Evolutionary conservation across 1,140 invertebrate genomes (phyloP).

Genomic region (Temnothorax curvispinosus): DNA sequence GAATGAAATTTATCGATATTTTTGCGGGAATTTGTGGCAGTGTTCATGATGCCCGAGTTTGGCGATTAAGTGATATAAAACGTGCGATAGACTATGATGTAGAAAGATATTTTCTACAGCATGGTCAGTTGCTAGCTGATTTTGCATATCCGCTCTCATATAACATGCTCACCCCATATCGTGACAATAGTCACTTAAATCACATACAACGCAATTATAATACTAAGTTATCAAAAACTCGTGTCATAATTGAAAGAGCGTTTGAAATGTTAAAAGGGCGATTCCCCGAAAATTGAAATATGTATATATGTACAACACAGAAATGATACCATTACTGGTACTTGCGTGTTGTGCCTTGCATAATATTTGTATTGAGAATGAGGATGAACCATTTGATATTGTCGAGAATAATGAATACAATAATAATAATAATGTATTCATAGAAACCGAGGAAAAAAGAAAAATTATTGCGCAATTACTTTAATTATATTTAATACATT

Average conservation of each 20-base stretch:
- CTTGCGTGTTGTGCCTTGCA: neutral
- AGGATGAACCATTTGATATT: neutral
- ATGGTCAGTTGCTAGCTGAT: no score
- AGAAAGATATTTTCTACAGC: no score
- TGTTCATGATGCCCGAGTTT: no score
- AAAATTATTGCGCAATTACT: constrained; percentile 1
- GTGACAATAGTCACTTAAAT: constrained; percentile 23
- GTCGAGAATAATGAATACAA: neutral
- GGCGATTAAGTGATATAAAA: no score
- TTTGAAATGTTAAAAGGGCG: neutral
- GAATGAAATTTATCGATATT: no score
- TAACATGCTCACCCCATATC: no score
- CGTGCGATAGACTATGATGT: no score
- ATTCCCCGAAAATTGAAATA: neutral
- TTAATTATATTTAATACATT: no score
- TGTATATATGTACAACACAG: constrained; percentile 9
- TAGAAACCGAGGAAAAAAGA: neutral
- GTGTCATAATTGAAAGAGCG: neutral
- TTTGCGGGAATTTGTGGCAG: no score
- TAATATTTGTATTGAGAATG: constrained; percentile 6
- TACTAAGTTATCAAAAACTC: neutral
- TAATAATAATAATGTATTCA: neutral
- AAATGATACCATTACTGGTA: constrained; percentile 7
- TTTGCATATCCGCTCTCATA: no score
- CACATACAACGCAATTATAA: neutral